Evolutionary conservation across 1,140 invertebrate species (phyloP), one percentile per base, ranked within the genome.

Genomic region (Rhyacophila brunnea): DNA sequence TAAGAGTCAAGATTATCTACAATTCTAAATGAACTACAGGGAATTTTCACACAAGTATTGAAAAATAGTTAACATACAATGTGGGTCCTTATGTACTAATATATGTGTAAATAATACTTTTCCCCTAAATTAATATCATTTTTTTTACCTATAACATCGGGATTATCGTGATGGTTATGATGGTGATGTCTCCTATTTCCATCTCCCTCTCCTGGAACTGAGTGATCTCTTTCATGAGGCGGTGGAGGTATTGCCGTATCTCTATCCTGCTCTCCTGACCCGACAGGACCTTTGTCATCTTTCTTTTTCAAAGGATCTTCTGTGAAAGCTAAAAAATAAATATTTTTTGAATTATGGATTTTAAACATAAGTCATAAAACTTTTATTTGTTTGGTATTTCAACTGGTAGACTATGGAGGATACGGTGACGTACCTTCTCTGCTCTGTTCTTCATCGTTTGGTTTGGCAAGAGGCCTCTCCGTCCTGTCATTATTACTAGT

Each of bases 161-260:
- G 1, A 20, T 17, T 48, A 20, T 60, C 62, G 17, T 64, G 62
- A 28, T 64, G 62, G 28, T 48, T 51, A 34, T 64, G 62, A 45
- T 64, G 58, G 34, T 60, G 62, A 28, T 60, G 62, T 48, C 62
- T 48, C 36, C 54, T 52, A 45, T 51, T 56, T 17, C 47, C 57
- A 28, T 70, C 68, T 47, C 62, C 55, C 40, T 70, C 69, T 9
- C 66, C 64, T 10, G 68, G 64, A 10, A 66, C 51, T 7, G 64
- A 53, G 49, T 68, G 62, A 28, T 72, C 69, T 49, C 62, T 58
- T 45, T 71, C 67, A 44, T 62, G 62, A n/a, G 68, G 68, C 51
- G 57, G 65, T 58, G 66, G 63, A 45, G 61, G 66, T 40, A 49
- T 23, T 10, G 49, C 45, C 23, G 48, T 40, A n/a, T 62, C 61